Percentiles rank a stretch among this genome's conserved stretches.
Evolutionary conservation across 1,140 invertebrate species (phyloP).

Genomic region (Drosophila erecta): DNA sequence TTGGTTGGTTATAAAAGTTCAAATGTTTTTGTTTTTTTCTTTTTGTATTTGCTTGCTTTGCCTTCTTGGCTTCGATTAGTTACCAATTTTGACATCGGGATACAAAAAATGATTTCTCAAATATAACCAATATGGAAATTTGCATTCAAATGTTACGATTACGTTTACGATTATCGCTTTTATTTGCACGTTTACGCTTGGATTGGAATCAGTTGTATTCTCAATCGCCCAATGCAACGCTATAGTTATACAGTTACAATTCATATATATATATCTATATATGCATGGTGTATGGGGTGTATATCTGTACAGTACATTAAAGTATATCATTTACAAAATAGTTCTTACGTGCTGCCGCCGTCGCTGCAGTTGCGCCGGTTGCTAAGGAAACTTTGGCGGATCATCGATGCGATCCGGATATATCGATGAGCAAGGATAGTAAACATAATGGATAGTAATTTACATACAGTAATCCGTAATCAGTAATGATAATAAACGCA

Average conservation of each 20-base stretch:
- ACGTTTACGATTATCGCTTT: constrained; percentile 32
- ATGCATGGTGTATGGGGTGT: constrained; percentile 32
- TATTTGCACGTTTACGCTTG: constrained; percentile 43
- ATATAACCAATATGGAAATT: constrained; percentile 33
- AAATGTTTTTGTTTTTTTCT: constrained; percentile 27
- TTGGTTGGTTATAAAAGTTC: constrained; percentile 77
- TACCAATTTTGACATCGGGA: constrained; percentile 16
- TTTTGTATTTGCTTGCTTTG: background rate
- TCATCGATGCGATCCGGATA: constrained; percentile 26
- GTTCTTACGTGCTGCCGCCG: constrained; percentile 35
- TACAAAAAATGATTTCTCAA: constrained; percentile 38
- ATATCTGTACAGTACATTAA: constrained; percentile 70
- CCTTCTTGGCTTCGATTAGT: constrained; percentile 6
- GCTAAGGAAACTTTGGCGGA: constrained; percentile 47
- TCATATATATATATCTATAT: constrained; percentile 28
- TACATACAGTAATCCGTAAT: constrained; percentile 25
- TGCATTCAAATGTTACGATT: constrained; percentile 10
- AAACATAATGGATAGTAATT: constrained; percentile 20
- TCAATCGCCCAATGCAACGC: constrained; percentile 55
- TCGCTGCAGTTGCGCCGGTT: constrained; percentile 15
- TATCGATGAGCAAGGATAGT: constrained; percentile 35
- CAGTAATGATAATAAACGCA: constrained; percentile 44
- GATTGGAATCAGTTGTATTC: constrained; percentile 50
- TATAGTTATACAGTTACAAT: constrained; percentile 65
- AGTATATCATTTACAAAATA: constrained; percentile 65